A percentile compares a stretch with the other conserved stretches of the same genome.
Evolutionary conservation across 2,797 vertebrate species (phyloP).

Genomic region (Xenentodon cancila): DNA sequence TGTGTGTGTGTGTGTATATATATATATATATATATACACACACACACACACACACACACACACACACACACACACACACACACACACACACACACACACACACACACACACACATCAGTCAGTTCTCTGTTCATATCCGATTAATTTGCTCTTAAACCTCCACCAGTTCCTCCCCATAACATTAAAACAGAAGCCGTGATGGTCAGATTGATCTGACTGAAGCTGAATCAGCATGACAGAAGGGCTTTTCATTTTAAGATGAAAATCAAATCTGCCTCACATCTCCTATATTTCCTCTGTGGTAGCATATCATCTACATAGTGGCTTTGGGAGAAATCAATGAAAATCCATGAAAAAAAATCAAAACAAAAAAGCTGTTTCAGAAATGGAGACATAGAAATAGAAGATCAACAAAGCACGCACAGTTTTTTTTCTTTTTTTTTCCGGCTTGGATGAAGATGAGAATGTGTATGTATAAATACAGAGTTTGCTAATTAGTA

Average conservation of each 20-base stretch:
- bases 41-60: too few species aligned
- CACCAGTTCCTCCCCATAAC: neutral
- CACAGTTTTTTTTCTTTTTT: conserved; percentile 26
- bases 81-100: conserved; percentile 1
- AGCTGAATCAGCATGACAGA: conserved; percentile 58
- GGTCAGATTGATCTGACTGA: conserved; percentile 33
- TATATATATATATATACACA: too few species aligned
- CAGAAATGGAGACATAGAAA: conserved; percentile 32
- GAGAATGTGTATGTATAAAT: conserved; percentile 30
- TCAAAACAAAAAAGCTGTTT: conserved; percentile 62
- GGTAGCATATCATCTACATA: conserved; percentile 45
- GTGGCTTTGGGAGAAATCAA: conserved; percentile 65
- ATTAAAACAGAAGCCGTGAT: conserved; percentile 27
- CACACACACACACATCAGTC: conserved; percentile 2
- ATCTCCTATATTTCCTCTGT: conserved; percentile 58
- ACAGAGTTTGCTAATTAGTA: conserved; percentile 54
- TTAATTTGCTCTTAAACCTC: conserved; percentile 8
- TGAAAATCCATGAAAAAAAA: conserved; percentile 46
- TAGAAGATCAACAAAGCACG: conserved; percentile 22
- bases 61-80: too few species aligned
- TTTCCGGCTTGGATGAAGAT: conserved; percentile 24
- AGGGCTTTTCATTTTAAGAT: conserved; percentile 60
- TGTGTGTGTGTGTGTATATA: too few species aligned
- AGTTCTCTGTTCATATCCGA: neutral
- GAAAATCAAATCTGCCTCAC: conserved; percentile 64